Evolutionary conservation across 2,113 vertebrate species (phyloP).

Genomic region (Sakesphorus luctuosus): DNA sequence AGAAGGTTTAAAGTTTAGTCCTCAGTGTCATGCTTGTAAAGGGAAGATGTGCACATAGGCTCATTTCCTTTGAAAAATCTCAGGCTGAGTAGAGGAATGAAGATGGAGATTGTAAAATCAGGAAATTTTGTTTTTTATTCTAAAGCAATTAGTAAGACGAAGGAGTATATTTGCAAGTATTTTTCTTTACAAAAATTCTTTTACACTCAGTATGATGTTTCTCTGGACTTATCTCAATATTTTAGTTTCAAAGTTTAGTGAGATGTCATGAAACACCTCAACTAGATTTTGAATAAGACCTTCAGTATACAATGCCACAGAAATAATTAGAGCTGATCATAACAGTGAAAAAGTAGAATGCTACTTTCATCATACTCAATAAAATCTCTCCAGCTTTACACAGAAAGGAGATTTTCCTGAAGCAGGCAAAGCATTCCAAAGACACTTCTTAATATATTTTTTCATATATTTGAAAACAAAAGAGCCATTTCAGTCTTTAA

Average conservation of each 20-base stretch:
- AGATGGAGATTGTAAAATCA: background rate
- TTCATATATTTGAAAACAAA: background rate
- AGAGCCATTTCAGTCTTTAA: background rate
- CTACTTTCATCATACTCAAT: background rate
- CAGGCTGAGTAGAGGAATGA: background rate
- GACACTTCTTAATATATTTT: background rate
- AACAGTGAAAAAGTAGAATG: background rate
- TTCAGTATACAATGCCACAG: background rate
- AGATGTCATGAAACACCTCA: background rate
- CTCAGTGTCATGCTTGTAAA: background rate
- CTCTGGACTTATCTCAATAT: background rate
- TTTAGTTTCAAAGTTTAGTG: background rate
- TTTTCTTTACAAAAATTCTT: background rate
- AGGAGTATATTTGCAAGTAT: background rate
- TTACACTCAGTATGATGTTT: background rate
- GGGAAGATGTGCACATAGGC: background rate
- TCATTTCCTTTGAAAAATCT: background rate
- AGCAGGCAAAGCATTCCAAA: background rate
- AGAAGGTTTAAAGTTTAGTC: background rate
- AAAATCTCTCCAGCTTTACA: background rate
- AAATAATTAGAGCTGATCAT: background rate
- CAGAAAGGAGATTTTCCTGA: background rate
- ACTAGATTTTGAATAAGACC: background rate
- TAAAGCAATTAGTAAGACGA: background rate
- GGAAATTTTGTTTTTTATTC: background rate